Evolutionary conservation across 2,888 invertebrate species (phyloP), one percentile per base, ranked within the genome.

Genomic region (Stramonita haemastoma): DNA sequence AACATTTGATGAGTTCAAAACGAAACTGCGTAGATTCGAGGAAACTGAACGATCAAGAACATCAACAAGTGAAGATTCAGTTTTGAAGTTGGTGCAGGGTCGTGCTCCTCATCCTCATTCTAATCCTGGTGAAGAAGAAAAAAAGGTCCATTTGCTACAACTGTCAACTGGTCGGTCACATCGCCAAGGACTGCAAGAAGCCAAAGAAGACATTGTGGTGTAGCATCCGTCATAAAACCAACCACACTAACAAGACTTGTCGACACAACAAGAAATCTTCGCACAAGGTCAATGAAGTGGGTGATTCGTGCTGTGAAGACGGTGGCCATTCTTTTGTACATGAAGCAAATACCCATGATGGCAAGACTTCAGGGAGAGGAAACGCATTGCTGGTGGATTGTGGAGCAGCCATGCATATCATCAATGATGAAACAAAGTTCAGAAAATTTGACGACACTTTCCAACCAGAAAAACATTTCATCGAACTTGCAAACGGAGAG

Each of bases 401-500:
- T 86, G 86, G 92, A n/a, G 91, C 91, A 86, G 91, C 90, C 77
- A 84, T 89, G 6, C 91, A 92, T 79, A 89, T 90, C 19, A 29
- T 92, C 11, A 92, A 87, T 19, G 91, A 92, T 84, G 85, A 90
- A 60, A 34, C 87, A 4, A 90, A 73, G n/a, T 91, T n/a, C 73
- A 32, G 87, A 1, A 73, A 70, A 26, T 92, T 92, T 87, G 87
- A 91, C 36, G 60, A 89, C 17, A 60, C 57, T 26, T 92, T 92
- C 79, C 17, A 87, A 19, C 89, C 90, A 22, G 46, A 57, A 2
- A 60, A 90, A 13, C 92, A 92, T 86, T 89, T 86, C 89, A 91
- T 91, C 26, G 92, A 93, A 81, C 85, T 92, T 17, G 92, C 92
- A 73, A 91, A 93, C 26, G n/a, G 70, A 89, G 92, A 91, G 13